Conservation (phyloP, 2,797 vertebrate species). For the Helarctos malayanus region DNA sequence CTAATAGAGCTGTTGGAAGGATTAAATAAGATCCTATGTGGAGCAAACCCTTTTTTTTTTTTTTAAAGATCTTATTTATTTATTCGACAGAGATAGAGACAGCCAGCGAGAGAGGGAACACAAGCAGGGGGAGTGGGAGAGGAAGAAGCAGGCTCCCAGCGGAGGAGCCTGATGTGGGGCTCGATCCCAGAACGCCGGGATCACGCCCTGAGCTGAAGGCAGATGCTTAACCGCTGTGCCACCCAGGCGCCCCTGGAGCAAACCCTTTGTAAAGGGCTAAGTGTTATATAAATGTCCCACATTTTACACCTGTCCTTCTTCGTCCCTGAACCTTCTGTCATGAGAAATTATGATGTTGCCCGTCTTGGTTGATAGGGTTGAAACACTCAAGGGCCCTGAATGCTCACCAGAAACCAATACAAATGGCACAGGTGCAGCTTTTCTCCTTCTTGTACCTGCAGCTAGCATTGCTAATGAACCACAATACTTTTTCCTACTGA, state of each 20-base stretch:
- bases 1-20: not conserved
- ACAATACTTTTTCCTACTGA: not conserved
- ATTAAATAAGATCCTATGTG: not conserved
- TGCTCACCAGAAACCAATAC: not conserved
- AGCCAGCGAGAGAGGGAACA: too few relatives aligned
- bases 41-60: not conserved
- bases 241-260: not conserved
- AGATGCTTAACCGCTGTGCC: too few relatives aligned
- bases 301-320: not conserved
- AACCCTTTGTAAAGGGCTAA: constrained; percentile 5
- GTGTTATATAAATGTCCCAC: not conserved
- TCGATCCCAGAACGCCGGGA: too few relatives aligned
- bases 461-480: not conserved
- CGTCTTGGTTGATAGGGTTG: not conserved
- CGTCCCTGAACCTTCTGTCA: not conserved
- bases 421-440: not conserved
- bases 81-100: too few relatives aligned
- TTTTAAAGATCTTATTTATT: too few relatives aligned
- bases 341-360: not conserved
- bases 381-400: not conserved
- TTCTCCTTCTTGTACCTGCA: not conserved
- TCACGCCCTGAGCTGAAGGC: too few relatives aligned
- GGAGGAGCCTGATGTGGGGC: too few relatives aligned
- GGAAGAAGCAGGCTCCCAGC: too few relatives aligned
- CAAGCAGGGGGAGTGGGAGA: too few relatives aligned